Conservation (phyloP, 2,797 vertebrate genomes). For the Pseudomugil gertrudae region DNA sequence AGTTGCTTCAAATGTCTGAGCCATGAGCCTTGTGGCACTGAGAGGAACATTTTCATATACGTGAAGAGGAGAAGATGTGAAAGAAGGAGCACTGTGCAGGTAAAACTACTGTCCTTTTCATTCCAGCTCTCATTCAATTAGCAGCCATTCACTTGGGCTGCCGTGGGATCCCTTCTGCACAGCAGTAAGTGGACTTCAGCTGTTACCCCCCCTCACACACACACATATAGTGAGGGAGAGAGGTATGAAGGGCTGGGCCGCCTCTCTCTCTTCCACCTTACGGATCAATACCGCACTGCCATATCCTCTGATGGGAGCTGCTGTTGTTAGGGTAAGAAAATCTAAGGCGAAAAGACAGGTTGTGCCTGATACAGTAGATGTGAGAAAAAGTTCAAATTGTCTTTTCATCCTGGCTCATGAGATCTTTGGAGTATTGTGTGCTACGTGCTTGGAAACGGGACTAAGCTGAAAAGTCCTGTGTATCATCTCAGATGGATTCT, state of each 20-base stretch:
- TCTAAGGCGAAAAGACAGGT: constrained; percentile 74
- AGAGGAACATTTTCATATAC: constrained; percentile 36
- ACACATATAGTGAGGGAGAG: constrained; percentile 40
- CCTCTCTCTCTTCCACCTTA: constrained; percentile 71
- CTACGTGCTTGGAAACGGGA: constrained; percentile 64
- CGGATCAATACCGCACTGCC: constrained; percentile 78
- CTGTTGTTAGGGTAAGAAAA: constrained; percentile 71
- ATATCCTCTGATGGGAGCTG: constrained; percentile 78
- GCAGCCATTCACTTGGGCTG: constrained; percentile 66
- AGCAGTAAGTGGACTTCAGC: constrained; percentile 74
- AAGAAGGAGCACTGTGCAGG: constrained; percentile 37
- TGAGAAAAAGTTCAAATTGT: constrained; percentile 82
- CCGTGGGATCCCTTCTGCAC: constrained; percentile 61
- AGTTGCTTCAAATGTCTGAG: constrained; percentile 48
- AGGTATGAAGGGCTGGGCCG: constrained; percentile 64
- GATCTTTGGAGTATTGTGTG: constrained; percentile 65
- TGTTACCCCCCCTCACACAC: constrained; percentile 56
- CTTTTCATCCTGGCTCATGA: constrained; percentile 75
- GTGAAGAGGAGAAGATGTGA: constrained; percentile 42
- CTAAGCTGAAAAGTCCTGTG: constrained; percentile 45
- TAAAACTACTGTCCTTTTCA: constrained; percentile 68
- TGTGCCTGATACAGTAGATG: constrained; percentile 64
- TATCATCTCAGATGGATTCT: constrained; percentile 61
- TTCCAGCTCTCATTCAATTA: constrained; percentile 75
- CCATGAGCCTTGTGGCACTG: constrained; percentile 36